Conservation (phyloP, 2,888 invertebrate species). For the Pyrrhosoma nymphula region DNA sequence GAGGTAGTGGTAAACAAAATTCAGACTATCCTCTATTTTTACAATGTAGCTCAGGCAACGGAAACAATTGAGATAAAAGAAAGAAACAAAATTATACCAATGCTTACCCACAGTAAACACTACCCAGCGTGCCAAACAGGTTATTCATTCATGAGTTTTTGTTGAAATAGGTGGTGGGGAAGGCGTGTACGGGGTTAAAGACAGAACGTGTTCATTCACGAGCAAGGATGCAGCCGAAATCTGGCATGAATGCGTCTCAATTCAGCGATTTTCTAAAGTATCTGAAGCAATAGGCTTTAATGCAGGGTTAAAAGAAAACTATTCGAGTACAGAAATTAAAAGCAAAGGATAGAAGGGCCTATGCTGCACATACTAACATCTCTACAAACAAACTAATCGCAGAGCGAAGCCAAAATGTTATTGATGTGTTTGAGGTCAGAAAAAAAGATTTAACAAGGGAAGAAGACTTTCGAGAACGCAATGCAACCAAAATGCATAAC, state of each 20-base stretch:
- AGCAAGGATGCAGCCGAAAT: constrained; percentile 2
- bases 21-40: constrained; percentile 19
- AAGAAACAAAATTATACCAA: constrained; percentile 9
- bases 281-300: constrained; percentile 25
- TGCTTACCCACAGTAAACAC: constrained; percentile 46
- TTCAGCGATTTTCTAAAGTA: not conserved
- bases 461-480: not conserved
- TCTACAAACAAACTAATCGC: not conserved
- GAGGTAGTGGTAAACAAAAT: not conserved
- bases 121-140: constrained; percentile 39
- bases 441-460: not conserved
- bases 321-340: constrained; percentile 12
- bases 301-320: constrained; percentile 23
- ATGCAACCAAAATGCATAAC: not conserved
- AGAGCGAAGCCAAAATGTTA: constrained; percentile 19
- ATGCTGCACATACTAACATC: not conserved
- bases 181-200: not conserved
- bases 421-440: not conserved
- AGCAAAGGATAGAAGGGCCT: not conserved
- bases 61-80: constrained; percentile 5
- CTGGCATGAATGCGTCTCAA: not conserved
- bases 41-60: constrained; percentile 30
- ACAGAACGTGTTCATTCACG: constrained; percentile 43
- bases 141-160: constrained; percentile 13
- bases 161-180: not conserved